Evolutionary conservation across 2,888 invertebrate species (phyloP), one percentile per base, ranked within the genome.

Genomic region (Mechanitis mazaeus): DNA sequence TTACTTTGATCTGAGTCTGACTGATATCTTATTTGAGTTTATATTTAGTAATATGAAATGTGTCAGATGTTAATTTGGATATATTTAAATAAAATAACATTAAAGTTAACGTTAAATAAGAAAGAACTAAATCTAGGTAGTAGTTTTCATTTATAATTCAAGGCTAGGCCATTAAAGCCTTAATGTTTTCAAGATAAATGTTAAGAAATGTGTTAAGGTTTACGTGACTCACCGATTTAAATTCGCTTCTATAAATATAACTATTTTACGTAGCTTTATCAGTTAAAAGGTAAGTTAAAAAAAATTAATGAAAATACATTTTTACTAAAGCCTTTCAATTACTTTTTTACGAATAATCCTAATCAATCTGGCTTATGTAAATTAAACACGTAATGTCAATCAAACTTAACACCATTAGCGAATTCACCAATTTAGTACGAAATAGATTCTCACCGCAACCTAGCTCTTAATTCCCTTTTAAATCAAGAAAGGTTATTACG

Each of bases 391-490:
- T 31, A 11, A 31, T 31, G 50, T 50, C 50, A 50, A 50, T 50
- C 50, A 50, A 50, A 50, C 50, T 50, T 31, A 50, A 50, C 50
- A 31, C 31, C 28, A 50, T 50, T 50, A 50, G 31, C 50, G 50
- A 50, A 50, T 72, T 71, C 70, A 72, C 76, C 76, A 75, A 80
- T 69, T 66, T 68, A 62, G 68, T 67, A 67, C 66, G 65, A 71
- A 75, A 76, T 74, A 75, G 73, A 76, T 77, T 78, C 78, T 75
- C 64, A 67, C 72, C 71, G 63, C 69, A 68, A 68, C 57, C 69
- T 68, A 72, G 72, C 78, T 84, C 83, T 84, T 83, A 83, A 84
- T 83, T 76, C 77, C 75, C 60, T 77, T 84, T 83, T 79, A 83
- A 81, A 80, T 79, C 47, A 55, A 45, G 58, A 53, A 50, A 45